Evolutionary conservation across 2,888 invertebrate genomes (phyloP), one percentile per base, ranked within the genome.

Genomic region (Zootermopsis nevadensis): DNA sequence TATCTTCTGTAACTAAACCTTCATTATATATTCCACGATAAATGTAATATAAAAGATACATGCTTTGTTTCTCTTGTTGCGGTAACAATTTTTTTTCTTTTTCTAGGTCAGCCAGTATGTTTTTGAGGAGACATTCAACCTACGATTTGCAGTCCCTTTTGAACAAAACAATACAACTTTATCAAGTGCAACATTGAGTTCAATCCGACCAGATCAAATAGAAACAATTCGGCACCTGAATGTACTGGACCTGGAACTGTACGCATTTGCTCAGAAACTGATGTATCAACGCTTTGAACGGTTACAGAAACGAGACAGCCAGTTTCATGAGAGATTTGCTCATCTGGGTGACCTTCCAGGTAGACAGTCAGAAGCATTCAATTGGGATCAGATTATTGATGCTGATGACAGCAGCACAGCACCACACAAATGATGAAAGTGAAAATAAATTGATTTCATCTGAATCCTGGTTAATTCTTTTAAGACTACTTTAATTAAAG

Each of bases 121-220:
- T 86, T 98, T 98, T 89, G 98, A 98, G 89, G 96, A 96, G 90
- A 97, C 97, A 27, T 98, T 98, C 89, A 96, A 96, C 89, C 92
- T 98, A 88, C 93, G 96, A 85, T 98, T 97, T 89, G 95, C 95
- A 85, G 94, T 97, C 87, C 95, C 96, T 81, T 97, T 98, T 89
- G 95, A 96, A 87, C 98, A 98, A 89, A 96, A 97, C 90, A 98
- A 98, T 90, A 94, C 95, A 84, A 98, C 98, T 0, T 94, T 97
- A 85, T 96, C 97, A 31, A 95, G 95, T 86, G 93, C 95, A 82
- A 96, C 96, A 81, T 93, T 97, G 87, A 94, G 94, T 27, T 94
- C 94, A 84, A 92, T 98, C 84, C 93, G 94, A 55, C 91, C 93
- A 0, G 92, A 94, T 85, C 96, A 97, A 89, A 91, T 96, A 85